Percentiles rank a stretch among this genome's conserved stretches.
These are phyloP conservation scores for Fukomys damarensis DNA, from an alignment of 2,113 vertebrate genomes.

Conservation along the genomic window DNA sequence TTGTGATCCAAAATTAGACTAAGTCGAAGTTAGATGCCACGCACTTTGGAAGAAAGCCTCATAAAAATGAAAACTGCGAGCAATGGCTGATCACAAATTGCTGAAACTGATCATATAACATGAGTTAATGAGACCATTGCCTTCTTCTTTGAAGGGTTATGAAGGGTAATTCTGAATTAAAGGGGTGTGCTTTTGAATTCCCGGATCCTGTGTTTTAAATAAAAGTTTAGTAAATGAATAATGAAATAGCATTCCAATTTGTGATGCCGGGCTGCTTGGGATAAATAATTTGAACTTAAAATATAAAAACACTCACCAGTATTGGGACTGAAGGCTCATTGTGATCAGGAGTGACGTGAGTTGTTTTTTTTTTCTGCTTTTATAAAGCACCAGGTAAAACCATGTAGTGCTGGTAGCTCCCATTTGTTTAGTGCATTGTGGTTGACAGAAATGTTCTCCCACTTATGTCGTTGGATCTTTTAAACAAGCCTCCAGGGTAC, in stretches of 20 bases:
- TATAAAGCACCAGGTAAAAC: neutral
- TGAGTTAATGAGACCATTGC: conserved; percentile 48
- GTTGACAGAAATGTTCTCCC: neutral
- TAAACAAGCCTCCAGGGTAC: neutral
- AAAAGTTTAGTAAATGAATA: conserved; percentile 33
- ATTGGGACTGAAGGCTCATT: neutral
- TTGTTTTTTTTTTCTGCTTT: neutral
- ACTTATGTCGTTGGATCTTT: neutral
- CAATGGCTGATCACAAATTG: neutral
- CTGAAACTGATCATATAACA: neutral
- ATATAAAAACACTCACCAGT: neutral
- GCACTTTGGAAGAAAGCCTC: neutral
- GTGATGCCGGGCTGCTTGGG: neutral
- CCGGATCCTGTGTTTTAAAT: conserved; percentile 36
- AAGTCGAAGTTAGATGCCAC: conserved; percentile 54
- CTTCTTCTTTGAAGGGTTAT: conserved; percentile 52
- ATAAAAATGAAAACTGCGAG: conserved; percentile 61
- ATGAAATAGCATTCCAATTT: neutral
- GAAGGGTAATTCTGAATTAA: conserved; percentile 63
- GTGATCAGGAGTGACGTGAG: neutral
- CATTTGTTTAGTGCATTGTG: neutral
- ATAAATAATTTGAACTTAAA: neutral
- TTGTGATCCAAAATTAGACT: conserved; percentile 71
- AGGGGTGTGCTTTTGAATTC: conserved; percentile 14
- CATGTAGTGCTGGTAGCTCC: neutral